phyloP scores from a whole-genome alignment of 1,140 invertebrate genomes.

The Adoxophyes honmai region DNA sequence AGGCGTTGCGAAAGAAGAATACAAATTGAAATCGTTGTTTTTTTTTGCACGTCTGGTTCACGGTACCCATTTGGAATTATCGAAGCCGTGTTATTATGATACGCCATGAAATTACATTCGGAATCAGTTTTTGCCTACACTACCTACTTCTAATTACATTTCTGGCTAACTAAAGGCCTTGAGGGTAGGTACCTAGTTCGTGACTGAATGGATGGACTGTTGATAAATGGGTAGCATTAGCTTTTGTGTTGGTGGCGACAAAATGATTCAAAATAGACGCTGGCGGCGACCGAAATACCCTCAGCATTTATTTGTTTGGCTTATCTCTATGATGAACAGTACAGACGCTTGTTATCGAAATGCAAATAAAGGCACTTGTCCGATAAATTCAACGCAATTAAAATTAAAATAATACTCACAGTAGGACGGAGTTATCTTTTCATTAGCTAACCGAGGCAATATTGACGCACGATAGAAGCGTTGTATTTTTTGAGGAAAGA shows the following conservation, averaged over 20 bases:
- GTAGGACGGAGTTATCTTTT: too few relatives aligned
- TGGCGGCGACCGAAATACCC: neutral
- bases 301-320: too few relatives aligned
- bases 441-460: too few relatives aligned
- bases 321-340: too few relatives aligned
- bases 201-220: constrained; percentile 45
- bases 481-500: too few relatives aligned
- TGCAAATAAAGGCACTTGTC: too few relatives aligned
- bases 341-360: too few relatives aligned
- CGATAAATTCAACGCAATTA: too few relatives aligned
- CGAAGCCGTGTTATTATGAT: constrained; percentile 8
- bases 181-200: constrained; percentile 32
- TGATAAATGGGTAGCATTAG: constrained; percentile 39
- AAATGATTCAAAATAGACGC: constrained; percentile 29
- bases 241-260: constrained; percentile 41
- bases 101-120: constrained; percentile 29
- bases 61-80: constrained; percentile 8
- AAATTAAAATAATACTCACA: too few relatives aligned
- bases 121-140: constrained; percentile 25
- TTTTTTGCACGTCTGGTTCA: constrained; percentile 11
- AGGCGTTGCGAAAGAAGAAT: constrained; percentile 5
- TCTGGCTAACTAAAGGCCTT: constrained; percentile 42
- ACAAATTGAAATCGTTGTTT: constrained; percentile 9
- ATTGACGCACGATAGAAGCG: too few relatives aligned
- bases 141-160: constrained; percentile 35